A percentile compares a stretch with the other conserved stretches of the same genome.
Conservation (phyloP, 2,797 vertebrate species). For the Iguana delicatissima region DNA sequence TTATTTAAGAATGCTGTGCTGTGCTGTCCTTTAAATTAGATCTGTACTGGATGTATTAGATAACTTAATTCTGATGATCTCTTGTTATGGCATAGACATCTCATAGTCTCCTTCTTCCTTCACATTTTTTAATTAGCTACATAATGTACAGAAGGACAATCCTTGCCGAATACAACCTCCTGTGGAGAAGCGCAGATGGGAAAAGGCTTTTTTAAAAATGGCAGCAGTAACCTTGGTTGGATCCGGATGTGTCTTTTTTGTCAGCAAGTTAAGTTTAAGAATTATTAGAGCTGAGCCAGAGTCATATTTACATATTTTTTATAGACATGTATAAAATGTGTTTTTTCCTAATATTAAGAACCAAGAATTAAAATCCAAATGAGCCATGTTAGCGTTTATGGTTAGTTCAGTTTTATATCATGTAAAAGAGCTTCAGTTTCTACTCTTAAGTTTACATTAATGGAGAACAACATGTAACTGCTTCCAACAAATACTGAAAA, state of each 20-base stretch:
- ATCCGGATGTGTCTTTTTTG: constrained; percentile 79
- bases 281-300: constrained; percentile 10
- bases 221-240: constrained; percentile 80
- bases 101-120: constrained; percentile 25
- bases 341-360: neutral
- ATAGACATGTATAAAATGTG: neutral
- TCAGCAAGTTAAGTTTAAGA: constrained; percentile 73
- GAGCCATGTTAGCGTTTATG: neutral
- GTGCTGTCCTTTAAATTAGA: neutral
- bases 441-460: neutral
- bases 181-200: constrained; percentile 69
- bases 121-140: constrained; percentile 63
- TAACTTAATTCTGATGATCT: neutral
- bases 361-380: neutral
- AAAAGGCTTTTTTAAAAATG: constrained; percentile 72
- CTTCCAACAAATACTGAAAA: neutral
- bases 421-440: neutral
- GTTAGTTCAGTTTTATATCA: neutral
- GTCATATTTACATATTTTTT: neutral
- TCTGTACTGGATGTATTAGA: neutral
- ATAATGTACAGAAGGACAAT: constrained; percentile 81
- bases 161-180: constrained; percentile 76
- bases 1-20: neutral
- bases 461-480: too few species aligned
- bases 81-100: neutral